Evolutionary conservation across 2,113 vertebrate species (phyloP).

Genomic region (Tricholaema leucomelas): DNA sequence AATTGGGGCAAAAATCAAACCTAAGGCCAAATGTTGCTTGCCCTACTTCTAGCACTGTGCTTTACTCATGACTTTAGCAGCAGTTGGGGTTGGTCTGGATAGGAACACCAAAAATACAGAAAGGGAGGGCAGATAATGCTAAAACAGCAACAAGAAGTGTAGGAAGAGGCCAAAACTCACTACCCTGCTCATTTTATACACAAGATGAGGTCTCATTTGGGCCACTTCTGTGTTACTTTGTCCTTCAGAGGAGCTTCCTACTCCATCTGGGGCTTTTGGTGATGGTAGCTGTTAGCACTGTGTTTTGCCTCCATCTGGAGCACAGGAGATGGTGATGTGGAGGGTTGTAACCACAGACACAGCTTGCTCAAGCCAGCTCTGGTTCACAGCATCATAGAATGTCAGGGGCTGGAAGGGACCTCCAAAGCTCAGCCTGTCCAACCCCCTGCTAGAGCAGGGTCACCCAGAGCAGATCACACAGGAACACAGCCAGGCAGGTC

Average conservation of each 20-base stretch:
- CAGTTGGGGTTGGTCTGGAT: not conserved
- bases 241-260: not conserved
- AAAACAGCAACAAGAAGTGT: not conserved
- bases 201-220: not conserved
- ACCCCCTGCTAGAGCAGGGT: no score
- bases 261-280: not conserved
- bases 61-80: not conserved
- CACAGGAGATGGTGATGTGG: not conserved
- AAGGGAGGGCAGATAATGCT: not conserved
- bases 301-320: not conserved
- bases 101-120: not conserved
- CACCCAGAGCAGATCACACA: no score
- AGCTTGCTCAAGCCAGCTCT: rapidly evolving
- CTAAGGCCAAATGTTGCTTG: not conserved
- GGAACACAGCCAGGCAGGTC: no score
- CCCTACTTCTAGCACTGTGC: not conserved
- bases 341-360: not conserved
- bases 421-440: no score
- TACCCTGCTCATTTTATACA: not conserved
- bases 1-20: not conserved
- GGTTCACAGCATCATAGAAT: no score
- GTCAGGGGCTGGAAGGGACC: no score
- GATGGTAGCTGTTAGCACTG: not conserved
- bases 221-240: not conserved
- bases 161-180: not conserved